Base-by-base conservation (phyloP, 2,888 invertebrate species). In the Acheta domesticus region DNA sequence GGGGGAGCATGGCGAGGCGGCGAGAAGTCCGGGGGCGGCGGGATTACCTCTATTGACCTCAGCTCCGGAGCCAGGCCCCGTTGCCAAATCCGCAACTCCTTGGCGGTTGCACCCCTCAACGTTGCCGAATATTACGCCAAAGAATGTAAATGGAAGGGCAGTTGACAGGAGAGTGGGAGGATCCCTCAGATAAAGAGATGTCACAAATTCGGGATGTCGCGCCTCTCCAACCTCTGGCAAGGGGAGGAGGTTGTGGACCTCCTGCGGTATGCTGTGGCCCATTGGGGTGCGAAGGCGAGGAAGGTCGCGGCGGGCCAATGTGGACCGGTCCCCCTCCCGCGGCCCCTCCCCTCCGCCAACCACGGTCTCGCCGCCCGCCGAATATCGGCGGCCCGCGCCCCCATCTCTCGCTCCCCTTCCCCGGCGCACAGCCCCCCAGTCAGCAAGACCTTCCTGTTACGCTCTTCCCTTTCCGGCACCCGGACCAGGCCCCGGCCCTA, bases 21-120 rank as follows among this genome's bases (percentile, higher is more conserved):
- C 16, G 62, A 62, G n/a, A 19, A 62, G 62, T 19, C 62, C 62
- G 62, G 62, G 62, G 62, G 62, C 62, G 62, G 62, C 62, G n/a
- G 62, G 16, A 19, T 62, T 62, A 62, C 62, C 62, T 62, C 62
- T 62, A 62, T 62, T 62, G 62, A 62, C 62, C 62, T 62, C 62
- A 62, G n/a, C 62, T 62, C 62, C 62, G n/a, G 62, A 19, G 62
- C 16, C 14, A 16, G 62, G n/a, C 62, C 62, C 11, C 62, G 62
- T 62, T 62, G 62, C 62, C 62, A 62, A 62, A 62, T 62, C 62
- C n/a, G 11, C 62, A n/a, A 62, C 36, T 36, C 36, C 36, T 36
- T 36, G 36, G 8, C 11, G 14, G n/a, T n/a, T 62, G 62, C 62
- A 62, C 62, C 62, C 62, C n/a, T 62, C 62, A 62, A 8, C n/a